phyloP scores from a whole-genome alignment of 2,797 vertebrate species.

The Vireo griseus region DNA sequence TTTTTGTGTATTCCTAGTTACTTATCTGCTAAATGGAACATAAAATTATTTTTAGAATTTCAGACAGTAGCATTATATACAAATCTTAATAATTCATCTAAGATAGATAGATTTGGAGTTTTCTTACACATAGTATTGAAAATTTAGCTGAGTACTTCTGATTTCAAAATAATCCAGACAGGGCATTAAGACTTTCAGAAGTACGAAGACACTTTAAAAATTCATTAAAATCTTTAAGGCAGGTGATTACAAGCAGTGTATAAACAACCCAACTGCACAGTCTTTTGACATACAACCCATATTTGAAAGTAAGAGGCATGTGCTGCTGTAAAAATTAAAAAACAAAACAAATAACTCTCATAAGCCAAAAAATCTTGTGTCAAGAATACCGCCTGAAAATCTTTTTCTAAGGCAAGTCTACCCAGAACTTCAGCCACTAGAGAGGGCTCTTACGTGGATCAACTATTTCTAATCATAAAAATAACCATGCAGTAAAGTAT shows the following conservation, averaged over 20 bases:
- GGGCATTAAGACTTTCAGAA: background rate
- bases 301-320: background rate
- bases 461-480: background rate
- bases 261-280: background rate
- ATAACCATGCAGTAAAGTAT: background rate
- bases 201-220: background rate
- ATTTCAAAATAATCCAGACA: background rate
- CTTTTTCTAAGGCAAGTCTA: background rate
- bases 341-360: background rate
- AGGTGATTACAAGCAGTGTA: background rate
- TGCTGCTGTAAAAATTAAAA: background rate
- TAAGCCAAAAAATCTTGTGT: background rate
- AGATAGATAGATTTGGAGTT: background rate
- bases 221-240: background rate
- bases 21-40: background rate
- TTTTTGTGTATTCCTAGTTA: background rate
- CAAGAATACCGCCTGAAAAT: background rate
- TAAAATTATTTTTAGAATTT: background rate
- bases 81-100: background rate
- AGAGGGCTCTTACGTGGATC: fast-evolving
- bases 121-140: background rate
- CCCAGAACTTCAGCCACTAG: background rate
- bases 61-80: background rate
- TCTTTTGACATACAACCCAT: background rate
- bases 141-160: background rate